A percentile compares a stretch with the other conserved stretches of the same genome.
Evolutionary conservation across 1,140 invertebrate genomes (phyloP).

Genomic region (Gyrodactylus salaris): DNA sequence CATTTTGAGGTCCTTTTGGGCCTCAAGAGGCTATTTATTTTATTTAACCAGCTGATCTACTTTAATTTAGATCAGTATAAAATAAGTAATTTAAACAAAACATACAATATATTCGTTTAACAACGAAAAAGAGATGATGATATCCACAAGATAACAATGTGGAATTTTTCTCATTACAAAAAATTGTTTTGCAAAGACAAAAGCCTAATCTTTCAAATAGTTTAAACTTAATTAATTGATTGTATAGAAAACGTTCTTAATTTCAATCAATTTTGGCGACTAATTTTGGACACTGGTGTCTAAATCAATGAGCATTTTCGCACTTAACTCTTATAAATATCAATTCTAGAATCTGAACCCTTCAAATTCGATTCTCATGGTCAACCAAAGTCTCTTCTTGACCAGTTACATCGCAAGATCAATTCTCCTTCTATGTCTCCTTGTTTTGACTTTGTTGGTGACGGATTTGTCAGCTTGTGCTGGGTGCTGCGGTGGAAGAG

Average conservation of each 20-base stretch:
- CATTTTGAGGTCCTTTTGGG: neutral
- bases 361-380: too few relatives aligned
- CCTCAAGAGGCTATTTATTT: neutral
- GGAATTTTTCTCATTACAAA: too few relatives aligned
- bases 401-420: neutral
- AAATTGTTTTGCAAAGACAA: too few relatives aligned
- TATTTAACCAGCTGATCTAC: neutral
- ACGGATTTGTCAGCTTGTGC: neutral
- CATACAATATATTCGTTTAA: neutral
- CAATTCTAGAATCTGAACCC: too few relatives aligned
- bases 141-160: too few relatives aligned
- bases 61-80: neutral
- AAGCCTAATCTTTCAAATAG: too few relatives aligned
- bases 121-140: too few relatives aligned
- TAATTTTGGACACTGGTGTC: too few relatives aligned
- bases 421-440: neutral
- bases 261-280: too few relatives aligned
- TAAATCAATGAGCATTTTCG: too few relatives aligned
- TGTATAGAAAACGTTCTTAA: neutral
- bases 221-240: too few relatives aligned
- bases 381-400: neutral
- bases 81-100: neutral
- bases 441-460: neutral
- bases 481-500: neutral
- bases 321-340: too few relatives aligned